phyloP scores from a whole-genome alignment of 2,797 vertebrate species.

The Ctenopoma multispine region DNA sequence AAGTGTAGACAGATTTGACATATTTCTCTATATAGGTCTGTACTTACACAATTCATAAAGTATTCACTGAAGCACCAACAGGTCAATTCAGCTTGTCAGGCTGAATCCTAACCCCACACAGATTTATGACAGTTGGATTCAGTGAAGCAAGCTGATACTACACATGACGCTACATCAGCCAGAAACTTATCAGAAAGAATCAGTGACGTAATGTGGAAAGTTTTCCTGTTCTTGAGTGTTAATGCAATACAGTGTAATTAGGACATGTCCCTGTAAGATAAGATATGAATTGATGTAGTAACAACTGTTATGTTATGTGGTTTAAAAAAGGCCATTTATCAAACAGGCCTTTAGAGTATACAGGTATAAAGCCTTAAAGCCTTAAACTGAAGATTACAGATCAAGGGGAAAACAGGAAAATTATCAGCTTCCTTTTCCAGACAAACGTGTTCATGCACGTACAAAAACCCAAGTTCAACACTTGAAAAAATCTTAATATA shows the following conservation, averaged over 20 bases:
- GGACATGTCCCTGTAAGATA: constrained; percentile 17
- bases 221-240: constrained; percentile 31
- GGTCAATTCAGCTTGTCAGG: constrained; percentile 52
- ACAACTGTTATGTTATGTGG: constrained; percentile 37
- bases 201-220: constrained; percentile 35
- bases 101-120: constrained; percentile 43
- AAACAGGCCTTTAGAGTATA: not conserved
- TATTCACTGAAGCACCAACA: constrained; percentile 60
- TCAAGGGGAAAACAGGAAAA: constrained; percentile 7
- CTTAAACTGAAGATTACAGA: constrained; percentile 26
- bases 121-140: constrained; percentile 30
- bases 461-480: constrained; percentile 15
- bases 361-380: constrained; percentile 4
- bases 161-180: constrained; percentile 39
- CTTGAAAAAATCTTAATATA: constrained; percentile 20
- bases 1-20: constrained; percentile 79
- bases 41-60: constrained; percentile 58
- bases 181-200: constrained; percentile 36
- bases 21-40: constrained; percentile 64
- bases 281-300: constrained; percentile 49
- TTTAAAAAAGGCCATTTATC: constrained; percentile 6
- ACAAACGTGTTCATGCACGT: constrained; percentile 18
- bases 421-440: constrained; percentile 8
- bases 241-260: constrained; percentile 37
- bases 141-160: constrained; percentile 31